A percentile compares a stretch with the other conserved stretches of the same genome.
Evolutionary conservation across 2,797 vertebrate genomes (phyloP).

Genomic region (Emydoidea blandingii): DNA sequence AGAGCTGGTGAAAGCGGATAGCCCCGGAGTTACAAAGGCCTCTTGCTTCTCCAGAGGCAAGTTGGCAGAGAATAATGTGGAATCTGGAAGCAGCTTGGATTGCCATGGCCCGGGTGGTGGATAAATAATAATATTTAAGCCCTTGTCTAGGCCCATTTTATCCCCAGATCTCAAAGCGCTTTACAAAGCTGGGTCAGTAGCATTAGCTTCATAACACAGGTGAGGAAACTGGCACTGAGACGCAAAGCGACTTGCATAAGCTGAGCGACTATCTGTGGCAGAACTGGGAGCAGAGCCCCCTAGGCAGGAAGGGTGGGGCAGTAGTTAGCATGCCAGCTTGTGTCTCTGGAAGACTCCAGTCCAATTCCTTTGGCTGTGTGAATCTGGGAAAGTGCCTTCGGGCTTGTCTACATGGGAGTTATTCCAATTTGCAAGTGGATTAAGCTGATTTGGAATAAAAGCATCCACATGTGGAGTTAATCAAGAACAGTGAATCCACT

Average conservation of each 20-base stretch:
- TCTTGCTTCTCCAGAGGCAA: neutral
- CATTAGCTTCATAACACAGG: neutral
- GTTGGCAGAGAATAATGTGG: neutral
- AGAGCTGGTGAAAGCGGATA: neutral
- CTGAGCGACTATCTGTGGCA: neutral
- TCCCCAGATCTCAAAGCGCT: neutral
- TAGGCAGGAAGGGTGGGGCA: neutral
- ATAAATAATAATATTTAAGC: neutral
- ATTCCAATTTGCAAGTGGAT: neutral
- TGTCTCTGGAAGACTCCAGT: neutral
- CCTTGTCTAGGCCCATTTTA: neutral
- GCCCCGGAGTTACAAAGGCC: neutral
- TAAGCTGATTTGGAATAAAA: neutral
- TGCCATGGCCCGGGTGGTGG: neutral
- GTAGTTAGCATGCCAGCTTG: too few relatives aligned
- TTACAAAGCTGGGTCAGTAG: neutral
- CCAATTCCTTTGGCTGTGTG: neutral
- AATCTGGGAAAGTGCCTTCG: neutral
- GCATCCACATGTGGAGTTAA: neutral
- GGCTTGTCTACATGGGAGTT: neutral
- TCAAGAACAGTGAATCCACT: neutral
- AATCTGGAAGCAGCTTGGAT: neutral
- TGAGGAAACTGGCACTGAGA: neutral
- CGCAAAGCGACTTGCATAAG: accelerated
- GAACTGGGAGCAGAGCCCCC: neutral